Evolutionary conservation across 2,113 vertebrate genomes (phyloP), one percentile per base, ranked within the genome.

Genomic region (Erythrocercus mccallii): DNA sequence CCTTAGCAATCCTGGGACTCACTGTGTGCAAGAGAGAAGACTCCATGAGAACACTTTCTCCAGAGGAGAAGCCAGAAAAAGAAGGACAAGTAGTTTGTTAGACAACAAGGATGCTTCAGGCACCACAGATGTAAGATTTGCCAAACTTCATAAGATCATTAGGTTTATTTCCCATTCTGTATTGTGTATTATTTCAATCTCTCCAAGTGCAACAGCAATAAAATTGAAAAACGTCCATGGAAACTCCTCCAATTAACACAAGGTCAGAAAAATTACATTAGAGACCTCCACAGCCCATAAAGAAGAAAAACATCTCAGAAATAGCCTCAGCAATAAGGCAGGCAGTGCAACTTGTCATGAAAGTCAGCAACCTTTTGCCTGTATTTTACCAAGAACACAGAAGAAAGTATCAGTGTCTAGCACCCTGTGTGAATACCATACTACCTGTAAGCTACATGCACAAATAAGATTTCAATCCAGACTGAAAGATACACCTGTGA

Each of bases 191-290:
- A 94, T 95, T 95, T 95, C 92, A 95, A 83, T 94, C 94, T 92
- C 81, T 91, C 57, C 69, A 76, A 95, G 31, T 87, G 72, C 83
- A 89, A 86, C 37, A 84, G 83, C 77, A 95, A 69, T 96, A 92
- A 96, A 95, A 89, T 76, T 94, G 91, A 96, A 95, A 92, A 94
- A 94, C 31, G 94, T 81, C 72, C 11, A 4, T 57, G 57, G 78
- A 96, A 92, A 94, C 37, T 69, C 61, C 94, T 91, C 60, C 65
- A 95, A 96, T 96, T 96, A 95, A 95, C 89, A 92, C 80, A 94
- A 96, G 94, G 91, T 96, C 91, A 95, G 69, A 92, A 94, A 77
- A 95, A 92, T 42, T 4, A 76, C 81, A 92, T 86, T 92, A 89
- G 48, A 94, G 80, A 91, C 73, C 86, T 94, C 86, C 65, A 84